Evolutionary conservation across 2,113 vertebrate genomes (phyloP), one percentile per base, ranked within the genome.

Genomic region (Siniperca chuatsi): DNA sequence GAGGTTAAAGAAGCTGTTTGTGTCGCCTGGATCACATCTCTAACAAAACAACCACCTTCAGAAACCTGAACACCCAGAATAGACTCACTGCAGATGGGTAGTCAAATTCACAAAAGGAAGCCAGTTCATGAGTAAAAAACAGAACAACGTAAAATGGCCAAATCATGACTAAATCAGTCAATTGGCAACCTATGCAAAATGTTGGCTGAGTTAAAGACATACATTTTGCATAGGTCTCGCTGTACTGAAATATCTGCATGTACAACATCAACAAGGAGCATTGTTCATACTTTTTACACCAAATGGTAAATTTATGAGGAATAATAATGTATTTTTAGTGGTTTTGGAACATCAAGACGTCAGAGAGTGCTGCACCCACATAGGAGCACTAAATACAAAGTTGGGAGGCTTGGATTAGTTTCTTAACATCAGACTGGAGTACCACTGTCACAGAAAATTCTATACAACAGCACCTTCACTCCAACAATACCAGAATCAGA

Each of bases 21-120:
- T 76, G 12, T 48, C 13, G 37, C 50, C n/a, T 75, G 13, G 23
- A 48, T 88, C 76, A 67, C 73, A 85, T 60, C 84, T 89, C 37
- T 15, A 55, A 74, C 57, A 44, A 76, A 64, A 46, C 10, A 73
- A 55, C 55, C 72, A 78, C 73, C 86, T 85, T 79, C 89, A 93
- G 92, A 94, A 94, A 95, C 91, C 84, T 75, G 75, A 82, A 33
- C 8, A 23, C 84, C 81, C 67, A 91, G 83, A 93, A 94, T 90
- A 94, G 86, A 74, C 52, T 25, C 29, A 0, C 80, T 90, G 92
- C 92, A 88, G 87, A 52, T 91, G 89, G 68, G 70, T 85, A 93
- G 83, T 89, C 92, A 90, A 92, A 92, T 91, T 80, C 44, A 78
- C 6, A 48, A 64, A 75, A 64, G 82, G 87, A 90, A 92, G 66